These are phyloP conservation scores for Noctua janthina DNA, from an alignment of 2,888 invertebrate species.

Conservation along the genomic window DNA sequence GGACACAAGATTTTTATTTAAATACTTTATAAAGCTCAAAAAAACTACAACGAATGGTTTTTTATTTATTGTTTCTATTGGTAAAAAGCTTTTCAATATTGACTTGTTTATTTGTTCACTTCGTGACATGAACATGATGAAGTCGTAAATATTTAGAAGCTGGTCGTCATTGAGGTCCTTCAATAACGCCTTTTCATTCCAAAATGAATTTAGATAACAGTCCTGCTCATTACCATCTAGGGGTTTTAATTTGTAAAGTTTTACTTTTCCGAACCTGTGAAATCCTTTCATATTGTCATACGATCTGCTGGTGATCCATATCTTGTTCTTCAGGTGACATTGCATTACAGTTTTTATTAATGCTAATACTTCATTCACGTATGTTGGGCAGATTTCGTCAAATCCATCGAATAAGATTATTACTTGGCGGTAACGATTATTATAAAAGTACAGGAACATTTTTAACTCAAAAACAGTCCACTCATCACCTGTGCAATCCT, in stretches of 20 bases:
- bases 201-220: not conserved
- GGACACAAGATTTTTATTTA: not conserved
- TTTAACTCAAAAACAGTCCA: slow-evolving; percentile 30
- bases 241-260: not conserved
- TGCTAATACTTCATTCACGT: slow-evolving; percentile 30
- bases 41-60: not conserved
- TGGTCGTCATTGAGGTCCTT: not conserved
- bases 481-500: slow-evolving; percentile 2
- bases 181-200: slow-evolving; percentile 1
- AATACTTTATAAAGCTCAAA: slow-evolving; percentile 3
- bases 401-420: slow-evolving; percentile 63
- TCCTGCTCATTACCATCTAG: not conserved
- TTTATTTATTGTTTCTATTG: not conserved
- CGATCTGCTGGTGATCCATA: slow-evolving; percentile 58
- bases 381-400: slow-evolving; percentile 62
- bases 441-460: slow-evolving; percentile 49
- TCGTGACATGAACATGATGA: not conserved
- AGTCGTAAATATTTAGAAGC: not conserved
- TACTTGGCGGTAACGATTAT: slow-evolving; percentile 12
- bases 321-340: not conserved
- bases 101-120: not conserved
- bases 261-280: not conserved
- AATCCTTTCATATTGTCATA: slow-evolving; percentile 10
- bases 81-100: not conserved
- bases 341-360: slow-evolving; percentile 24